Evolutionary conservation across 2,888 invertebrate genomes (phyloP), one percentile per base, ranked within the genome.

Genomic region (Apoda limacodes): DNA sequence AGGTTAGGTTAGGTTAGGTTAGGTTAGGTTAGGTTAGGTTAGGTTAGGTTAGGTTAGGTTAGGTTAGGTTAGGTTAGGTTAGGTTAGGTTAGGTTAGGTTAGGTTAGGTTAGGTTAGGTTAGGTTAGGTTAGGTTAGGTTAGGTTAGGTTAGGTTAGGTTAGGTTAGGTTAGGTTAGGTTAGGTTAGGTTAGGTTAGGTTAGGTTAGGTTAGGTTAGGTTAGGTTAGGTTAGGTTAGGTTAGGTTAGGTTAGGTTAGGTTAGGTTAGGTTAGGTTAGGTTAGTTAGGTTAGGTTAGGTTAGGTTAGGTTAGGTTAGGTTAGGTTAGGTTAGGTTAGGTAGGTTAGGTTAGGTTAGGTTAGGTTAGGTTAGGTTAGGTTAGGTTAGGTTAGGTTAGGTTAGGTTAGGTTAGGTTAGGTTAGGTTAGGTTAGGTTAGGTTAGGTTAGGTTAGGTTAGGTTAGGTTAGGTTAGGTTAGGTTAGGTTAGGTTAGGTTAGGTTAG

Each of bases 71-170:
- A 37, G 36, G 32, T 41, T 41, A 41, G 40, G 40, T 40, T 39
- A 29, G 31, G 35, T 32, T 35, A 33, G 37, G 35, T 27, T 35
- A 35, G 38, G 38, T 35, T 37, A 31, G 31, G 38, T 34, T 38
- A 24, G 34, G 37, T 37, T 37, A 34, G 37, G 34, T 37, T 37
- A 37, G 37, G 34, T 38, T 38, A 34, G 34, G 38, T 38, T 38
- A 35, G 34, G 38, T 35, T 39, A 37, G 40, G 37, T 40, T 40
- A 40, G 40, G 40, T 37, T 40, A 37, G 40, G 40, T 37, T 40
- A 33, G 37, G 37, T 35, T 40, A 35, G 37, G 35, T 40, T 37
- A 35, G 40, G 37, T 40, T 40, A 40, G 40, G 37, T 40, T 37
- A 37, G 39, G 39, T 43, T 42, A 39, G 39, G 42, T 42, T 40